These are phyloP conservation scores for Drosophila repletoides DNA, from an alignment of 1,140 invertebrate genomes.

Conservation along the genomic window DNA sequence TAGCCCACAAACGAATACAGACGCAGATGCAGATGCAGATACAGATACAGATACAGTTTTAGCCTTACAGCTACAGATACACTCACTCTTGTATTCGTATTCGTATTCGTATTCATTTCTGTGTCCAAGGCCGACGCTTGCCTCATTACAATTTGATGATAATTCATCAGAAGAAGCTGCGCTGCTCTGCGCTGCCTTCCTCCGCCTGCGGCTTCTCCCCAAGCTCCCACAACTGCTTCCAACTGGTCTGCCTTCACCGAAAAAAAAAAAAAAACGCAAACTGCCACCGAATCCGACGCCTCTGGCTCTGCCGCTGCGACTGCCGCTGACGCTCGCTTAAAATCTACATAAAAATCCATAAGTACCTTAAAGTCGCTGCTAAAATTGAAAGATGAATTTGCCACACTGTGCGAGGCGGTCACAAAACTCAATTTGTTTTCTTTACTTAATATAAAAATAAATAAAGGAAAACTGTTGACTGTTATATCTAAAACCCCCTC, in stretches of 20 bases:
- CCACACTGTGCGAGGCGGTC: too few relatives aligned
- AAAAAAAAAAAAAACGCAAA: conserved; percentile 43
- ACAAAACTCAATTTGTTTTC: too few relatives aligned
- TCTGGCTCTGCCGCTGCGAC: conserved; percentile 1
- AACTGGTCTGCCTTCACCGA: conserved; percentile 73
- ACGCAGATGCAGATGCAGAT: too few relatives aligned
- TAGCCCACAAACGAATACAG: too few relatives aligned
- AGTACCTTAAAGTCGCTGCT: too few relatives aligned
- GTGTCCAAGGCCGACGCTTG: conserved; percentile 55
- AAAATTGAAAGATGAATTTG: conserved; percentile 2
- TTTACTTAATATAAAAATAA: too few relatives aligned
- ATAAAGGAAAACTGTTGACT: too few relatives aligned
- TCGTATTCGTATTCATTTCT: background rate
- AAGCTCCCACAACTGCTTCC: conserved; percentile 24
- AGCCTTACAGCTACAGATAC: background rate
- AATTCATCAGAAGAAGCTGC: conserved; percentile 61
- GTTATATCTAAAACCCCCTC: too few relatives aligned
- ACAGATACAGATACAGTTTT: too few relatives aligned
- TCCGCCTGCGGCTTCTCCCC: background rate
- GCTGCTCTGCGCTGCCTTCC: conserved; percentile 24
- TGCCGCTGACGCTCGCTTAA: conserved; percentile 7
- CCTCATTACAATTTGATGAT: conserved; percentile 73
- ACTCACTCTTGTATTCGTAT: too few relatives aligned
- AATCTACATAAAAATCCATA: background rate
- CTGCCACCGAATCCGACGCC: too few relatives aligned